Evolutionary conservation across 2,113 vertebrate species (phyloP).

Genomic region (Turnix velox): DNA sequence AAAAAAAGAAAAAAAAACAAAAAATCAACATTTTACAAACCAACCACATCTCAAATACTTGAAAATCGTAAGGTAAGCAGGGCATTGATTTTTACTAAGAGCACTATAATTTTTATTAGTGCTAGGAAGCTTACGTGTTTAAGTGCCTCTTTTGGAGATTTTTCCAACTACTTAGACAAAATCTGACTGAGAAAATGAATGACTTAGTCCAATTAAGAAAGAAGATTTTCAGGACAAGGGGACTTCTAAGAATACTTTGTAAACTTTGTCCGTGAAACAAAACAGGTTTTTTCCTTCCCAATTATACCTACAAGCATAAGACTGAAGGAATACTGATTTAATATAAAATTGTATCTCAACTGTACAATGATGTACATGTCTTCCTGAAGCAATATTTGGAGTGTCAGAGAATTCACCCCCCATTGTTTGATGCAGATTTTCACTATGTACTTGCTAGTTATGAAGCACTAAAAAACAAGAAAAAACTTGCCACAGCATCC

Average conservation of each 20-base stretch:
- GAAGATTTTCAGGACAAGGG: not conserved
- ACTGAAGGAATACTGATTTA: not conserved
- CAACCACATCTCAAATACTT: not conserved
- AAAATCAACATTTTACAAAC: not conserved
- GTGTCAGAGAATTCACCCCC: not conserved
- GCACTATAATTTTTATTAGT: not conserved
- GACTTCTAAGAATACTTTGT: not conserved
- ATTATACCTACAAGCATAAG: not conserved
- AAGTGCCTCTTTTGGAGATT: not conserved
- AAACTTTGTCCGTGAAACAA: not conserved
- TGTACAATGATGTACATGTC: not conserved
- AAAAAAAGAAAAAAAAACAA: too few species aligned
- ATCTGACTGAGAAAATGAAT: not conserved
- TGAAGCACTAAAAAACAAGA: not conserved
- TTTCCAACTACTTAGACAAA: not conserved
- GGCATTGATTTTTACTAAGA: not conserved
- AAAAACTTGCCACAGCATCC: not conserved
- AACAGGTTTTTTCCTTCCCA: not conserved
- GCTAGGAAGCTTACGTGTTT: not conserved
- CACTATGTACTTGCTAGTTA: not conserved
- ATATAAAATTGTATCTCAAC: not conserved
- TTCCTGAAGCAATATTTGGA: not conserved
- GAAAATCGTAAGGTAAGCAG: not conserved
- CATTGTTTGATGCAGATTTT: not conserved
- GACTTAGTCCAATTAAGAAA: not conserved